phyloP scores from a whole-genome alignment of 53 echinoderm and acorn worm genomes.

The Mesocentrotus franciscanus region DNA sequence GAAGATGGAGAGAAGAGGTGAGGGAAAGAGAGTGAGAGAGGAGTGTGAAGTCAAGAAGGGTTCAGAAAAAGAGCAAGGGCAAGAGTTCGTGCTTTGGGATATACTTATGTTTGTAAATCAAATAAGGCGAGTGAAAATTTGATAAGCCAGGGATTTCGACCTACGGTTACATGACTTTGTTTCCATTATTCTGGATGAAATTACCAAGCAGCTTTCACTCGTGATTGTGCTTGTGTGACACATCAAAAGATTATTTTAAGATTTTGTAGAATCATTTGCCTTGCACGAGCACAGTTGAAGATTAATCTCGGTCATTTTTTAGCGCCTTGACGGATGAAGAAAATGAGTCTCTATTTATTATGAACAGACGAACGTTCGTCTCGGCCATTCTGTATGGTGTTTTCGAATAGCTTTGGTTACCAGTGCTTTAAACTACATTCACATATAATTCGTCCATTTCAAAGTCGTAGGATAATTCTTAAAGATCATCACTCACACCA shows the following conservation, averaged over 20 bases:
- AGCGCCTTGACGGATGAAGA: not conserved
- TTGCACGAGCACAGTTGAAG: not conserved
- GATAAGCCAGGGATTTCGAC: not conserved
- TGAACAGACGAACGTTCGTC: not conserved
- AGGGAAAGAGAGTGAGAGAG: not conserved
- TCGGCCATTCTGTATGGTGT: not conserved
- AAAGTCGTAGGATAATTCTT: too few relatives aligned
- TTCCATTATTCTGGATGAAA: not conserved
- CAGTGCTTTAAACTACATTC: not conserved
- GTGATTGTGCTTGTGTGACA: not conserved
- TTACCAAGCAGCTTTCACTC: not conserved
- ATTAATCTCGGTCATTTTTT: not conserved
- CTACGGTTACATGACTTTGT: not conserved
- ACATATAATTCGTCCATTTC: too few relatives aligned
- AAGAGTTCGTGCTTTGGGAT: not conserved
- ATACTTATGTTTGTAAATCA: not conserved
- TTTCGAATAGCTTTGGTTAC: not conserved
- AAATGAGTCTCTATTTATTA: too few relatives aligned
- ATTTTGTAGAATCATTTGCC: not conserved
- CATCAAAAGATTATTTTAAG: not conserved
- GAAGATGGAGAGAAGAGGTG: not conserved
- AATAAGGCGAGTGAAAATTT: constrained; percentile 2
- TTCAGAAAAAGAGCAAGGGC: not conserved
- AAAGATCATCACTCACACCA: too few relatives aligned
- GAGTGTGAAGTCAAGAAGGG: not conserved